A percentile compares a stretch with the other conserved stretches of the same genome.
Conservation (phyloP, 2,797 vertebrate genomes). For the Eremophila alpestris region DNA sequence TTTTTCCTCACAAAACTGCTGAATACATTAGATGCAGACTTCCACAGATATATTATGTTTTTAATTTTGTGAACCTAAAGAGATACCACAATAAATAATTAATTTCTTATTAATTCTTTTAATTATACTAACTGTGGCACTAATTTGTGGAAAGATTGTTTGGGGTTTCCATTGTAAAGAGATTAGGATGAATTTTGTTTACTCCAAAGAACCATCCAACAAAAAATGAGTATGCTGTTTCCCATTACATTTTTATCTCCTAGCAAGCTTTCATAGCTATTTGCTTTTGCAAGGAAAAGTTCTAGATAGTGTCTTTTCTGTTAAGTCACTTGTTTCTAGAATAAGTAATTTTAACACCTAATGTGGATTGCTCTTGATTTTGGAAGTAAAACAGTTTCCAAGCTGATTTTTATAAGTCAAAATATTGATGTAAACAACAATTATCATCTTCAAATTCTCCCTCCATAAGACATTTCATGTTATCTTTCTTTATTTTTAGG, state of each 20-base stretch:
- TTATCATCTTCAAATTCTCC: not conserved
- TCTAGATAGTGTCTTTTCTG: not conserved
- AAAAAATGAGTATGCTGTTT: not conserved
- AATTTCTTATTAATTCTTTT: not conserved
- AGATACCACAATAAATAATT: not conserved
- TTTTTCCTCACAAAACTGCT: not conserved
- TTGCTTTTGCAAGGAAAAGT: not conserved
- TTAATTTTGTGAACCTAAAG: not conserved
- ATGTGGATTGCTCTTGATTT: not conserved
- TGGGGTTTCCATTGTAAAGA: not conserved
- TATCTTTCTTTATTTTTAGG: not conserved
- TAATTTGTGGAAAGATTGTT: not conserved
- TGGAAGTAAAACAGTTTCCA: not conserved
- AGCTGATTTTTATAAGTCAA: not conserved
- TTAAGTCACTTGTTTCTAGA: not conserved
- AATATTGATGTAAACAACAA: not conserved
- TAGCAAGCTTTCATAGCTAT: not conserved
- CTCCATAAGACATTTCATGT: not conserved
- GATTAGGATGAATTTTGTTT: not conserved
- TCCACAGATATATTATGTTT: not conserved
- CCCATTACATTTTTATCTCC: not conserved
- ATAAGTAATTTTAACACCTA: not conserved
- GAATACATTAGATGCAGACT: not conserved
- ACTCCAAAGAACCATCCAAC: not conserved
- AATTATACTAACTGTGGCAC: not conserved